phyloP scores from a whole-genome alignment of 2,888 invertebrate genomes.

The Pachydiplax longipennis region DNA sequence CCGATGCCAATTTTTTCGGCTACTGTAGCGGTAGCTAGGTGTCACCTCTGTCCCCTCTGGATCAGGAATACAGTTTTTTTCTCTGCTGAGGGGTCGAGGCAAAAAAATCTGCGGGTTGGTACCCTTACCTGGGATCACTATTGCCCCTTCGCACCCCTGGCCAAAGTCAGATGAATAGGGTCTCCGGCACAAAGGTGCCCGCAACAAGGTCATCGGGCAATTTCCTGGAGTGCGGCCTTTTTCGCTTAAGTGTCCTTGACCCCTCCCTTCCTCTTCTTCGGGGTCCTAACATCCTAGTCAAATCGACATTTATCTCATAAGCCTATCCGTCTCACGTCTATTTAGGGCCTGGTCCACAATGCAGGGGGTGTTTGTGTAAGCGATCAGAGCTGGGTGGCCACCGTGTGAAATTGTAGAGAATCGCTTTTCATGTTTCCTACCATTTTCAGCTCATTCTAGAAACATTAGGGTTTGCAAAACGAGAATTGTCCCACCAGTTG shows the following conservation, averaged over 20 bases:
- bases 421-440: no score
- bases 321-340: neutral
- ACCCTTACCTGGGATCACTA: neutral
- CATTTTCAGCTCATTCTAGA: no score
- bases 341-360: neutral
- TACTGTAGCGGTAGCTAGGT: neutral
- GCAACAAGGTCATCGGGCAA: slow-evolving; percentile 38
- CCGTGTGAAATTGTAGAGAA: neutral
- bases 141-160: neutral
- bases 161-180: neutral
- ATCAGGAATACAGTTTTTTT: neutral
- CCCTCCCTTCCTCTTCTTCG: neutral
- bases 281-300: neutral
- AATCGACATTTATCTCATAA: slow-evolving; percentile 13
- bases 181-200: slow-evolving; percentile 8
- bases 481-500: no score
- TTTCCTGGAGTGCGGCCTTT: slow-evolving; percentile 38
- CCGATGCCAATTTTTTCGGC: neutral
- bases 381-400: neutral
- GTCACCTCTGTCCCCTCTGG: neutral
- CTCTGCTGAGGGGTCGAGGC: neutral
- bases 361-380: neutral
- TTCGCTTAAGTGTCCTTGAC: slow-evolving; percentile 37
- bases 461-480: no score
- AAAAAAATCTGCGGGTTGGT: neutral